Percentiles rank a stretch among this genome's conserved stretches.
Conservation (phyloP, 2,113 vertebrate species). For the Rhabdomys dilectus region DNA sequence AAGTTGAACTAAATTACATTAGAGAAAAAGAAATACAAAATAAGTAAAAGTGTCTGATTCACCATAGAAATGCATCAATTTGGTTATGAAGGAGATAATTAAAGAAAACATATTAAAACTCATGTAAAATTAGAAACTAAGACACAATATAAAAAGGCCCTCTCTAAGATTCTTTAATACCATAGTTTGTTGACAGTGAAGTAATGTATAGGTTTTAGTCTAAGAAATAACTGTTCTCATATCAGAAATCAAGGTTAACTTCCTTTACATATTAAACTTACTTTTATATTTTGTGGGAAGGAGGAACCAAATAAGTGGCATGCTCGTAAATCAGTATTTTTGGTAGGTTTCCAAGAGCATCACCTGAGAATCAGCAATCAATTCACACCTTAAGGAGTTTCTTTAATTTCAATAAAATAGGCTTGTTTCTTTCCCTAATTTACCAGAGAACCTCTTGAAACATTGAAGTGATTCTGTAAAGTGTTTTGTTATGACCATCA, state of each 20-base stretch:
- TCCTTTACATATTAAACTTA: conserved; percentile 23
- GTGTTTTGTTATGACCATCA: conserved; percentile 63
- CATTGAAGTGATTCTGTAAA: not conserved
- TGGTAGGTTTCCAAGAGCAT: not conserved
- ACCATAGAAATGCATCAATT: conserved; percentile 44
- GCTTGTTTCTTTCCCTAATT: not conserved
- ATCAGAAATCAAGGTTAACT: not conserved
- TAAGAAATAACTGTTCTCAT: not conserved
- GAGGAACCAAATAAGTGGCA: not conserved
- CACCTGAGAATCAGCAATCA: not conserved
- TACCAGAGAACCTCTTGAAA: conserved; percentile 7
- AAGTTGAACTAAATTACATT: conserved; percentile 22
- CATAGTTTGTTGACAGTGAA: not conserved
- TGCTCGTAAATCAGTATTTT: not conserved
- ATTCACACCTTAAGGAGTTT: not conserved
- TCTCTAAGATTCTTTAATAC: conserved; percentile 25
- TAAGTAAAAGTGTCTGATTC: not conserved
- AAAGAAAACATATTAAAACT: conserved; percentile 34
- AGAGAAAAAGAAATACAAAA: not conserved
- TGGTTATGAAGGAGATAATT: conserved; percentile 24
- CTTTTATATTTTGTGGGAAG: not conserved
- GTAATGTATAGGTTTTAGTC: not conserved
- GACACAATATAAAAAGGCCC: not conserved
- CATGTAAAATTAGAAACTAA: not conserved
- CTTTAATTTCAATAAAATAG: not conserved